A percentile compares a stretch with the other conserved stretches of the same genome.
Evolutionary conservation across 2,113 vertebrate species (phyloP).

Genomic region (Burhinus bistriatus): DNA sequence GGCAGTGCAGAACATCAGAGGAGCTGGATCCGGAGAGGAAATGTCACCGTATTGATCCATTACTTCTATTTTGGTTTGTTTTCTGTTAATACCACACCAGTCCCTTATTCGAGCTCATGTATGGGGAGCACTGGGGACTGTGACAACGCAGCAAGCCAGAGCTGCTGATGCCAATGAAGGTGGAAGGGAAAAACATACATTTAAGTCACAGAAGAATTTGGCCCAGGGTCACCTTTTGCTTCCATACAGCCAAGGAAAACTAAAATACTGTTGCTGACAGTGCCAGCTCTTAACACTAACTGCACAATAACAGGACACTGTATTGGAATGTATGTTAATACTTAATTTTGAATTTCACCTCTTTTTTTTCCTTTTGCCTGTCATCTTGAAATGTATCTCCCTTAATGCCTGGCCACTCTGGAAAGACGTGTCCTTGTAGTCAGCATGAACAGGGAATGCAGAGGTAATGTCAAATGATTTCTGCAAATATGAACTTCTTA

Average conservation of each 20-base stretch:
- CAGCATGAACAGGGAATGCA: background rate
- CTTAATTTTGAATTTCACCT: background rate
- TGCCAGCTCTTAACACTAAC: background rate
- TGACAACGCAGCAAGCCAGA: background rate
- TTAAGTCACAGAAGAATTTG: background rate
- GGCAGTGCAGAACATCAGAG: background rate
- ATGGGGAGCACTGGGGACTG: background rate
- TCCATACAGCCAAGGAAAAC: background rate
- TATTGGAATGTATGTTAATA: background rate
- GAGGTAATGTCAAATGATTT: background rate
- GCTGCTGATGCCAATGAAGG: background rate
- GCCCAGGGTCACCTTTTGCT: background rate
- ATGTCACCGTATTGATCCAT: background rate
- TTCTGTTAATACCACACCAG: background rate
- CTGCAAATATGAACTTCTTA: background rate
- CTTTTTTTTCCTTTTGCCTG: background rate
- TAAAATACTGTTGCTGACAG: background rate
- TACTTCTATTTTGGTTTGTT: background rate
- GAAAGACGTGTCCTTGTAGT: background rate
- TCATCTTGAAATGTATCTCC: background rate
- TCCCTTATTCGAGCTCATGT: rapidly evolving
- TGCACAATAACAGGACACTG: background rate
- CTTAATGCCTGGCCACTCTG: background rate
- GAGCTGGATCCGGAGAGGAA: background rate
- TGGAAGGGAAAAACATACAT: background rate